A percentile compares a stretch with the other conserved stretches of the same genome.
Evolutionary conservation across 2,888 invertebrate genomes (phyloP).

Genomic region (Enchytraeus crypticus): DNA sequence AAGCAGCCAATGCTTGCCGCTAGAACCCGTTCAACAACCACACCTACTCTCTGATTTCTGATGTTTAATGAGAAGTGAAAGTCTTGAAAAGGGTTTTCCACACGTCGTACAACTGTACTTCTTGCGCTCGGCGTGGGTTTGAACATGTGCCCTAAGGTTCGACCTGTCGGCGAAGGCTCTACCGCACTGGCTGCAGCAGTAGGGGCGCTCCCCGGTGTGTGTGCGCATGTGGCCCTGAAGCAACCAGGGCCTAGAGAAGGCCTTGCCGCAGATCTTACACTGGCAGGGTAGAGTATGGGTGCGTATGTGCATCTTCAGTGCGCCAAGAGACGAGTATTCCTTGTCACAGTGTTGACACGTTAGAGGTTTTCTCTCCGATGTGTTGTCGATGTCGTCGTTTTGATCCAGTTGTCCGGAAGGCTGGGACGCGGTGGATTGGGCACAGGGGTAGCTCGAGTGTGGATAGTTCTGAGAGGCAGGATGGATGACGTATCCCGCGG

Average conservation of each 20-base stretch:
- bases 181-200: conserved; percentile 86
- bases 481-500: no score
- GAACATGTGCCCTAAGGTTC: conserved; percentile 87
- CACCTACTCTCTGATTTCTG: no score
- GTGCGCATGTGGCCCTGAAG: conserved; percentile 94
- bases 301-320: conserved; percentile 95
- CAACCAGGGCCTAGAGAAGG: conserved; percentile 92
- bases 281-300: conserved; percentile 96
- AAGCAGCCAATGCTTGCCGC: no score
- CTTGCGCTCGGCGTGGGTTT: conserved; percentile 93
- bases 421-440: background rate
- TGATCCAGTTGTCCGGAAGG: background rate
- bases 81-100: conserved; percentile 91
- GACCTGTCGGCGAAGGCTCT: conserved; percentile 93
- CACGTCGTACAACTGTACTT: conserved; percentile 88
- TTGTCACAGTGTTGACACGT: conserved; percentile 93
- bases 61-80: conserved; percentile 89
- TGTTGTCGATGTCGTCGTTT: background rate
- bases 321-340: conserved; percentile 85
- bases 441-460: no score
- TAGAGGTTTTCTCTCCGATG: background rate
- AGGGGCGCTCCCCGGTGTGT: conserved; percentile 95
- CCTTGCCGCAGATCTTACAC: conserved; percentile 89
- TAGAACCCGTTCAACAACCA: no score
- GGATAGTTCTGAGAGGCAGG: no score